These are phyloP conservation scores for Astyanax mexicanus DNA, from an alignment of 2,797 vertebrate species.

Conservation along the genomic window DNA sequence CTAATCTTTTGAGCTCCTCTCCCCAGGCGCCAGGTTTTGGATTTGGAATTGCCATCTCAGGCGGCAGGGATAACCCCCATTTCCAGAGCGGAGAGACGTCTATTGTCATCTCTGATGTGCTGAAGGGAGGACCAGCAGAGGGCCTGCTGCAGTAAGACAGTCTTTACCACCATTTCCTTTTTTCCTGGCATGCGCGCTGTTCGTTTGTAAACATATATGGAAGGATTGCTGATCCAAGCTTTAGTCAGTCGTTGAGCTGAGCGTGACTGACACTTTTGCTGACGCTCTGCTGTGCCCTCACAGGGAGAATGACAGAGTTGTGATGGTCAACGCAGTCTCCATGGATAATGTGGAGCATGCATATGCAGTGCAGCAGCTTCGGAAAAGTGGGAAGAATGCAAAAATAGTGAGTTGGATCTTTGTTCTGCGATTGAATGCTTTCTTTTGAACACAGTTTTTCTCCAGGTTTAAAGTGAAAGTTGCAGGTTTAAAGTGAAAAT, in stretches of 20 bases:
- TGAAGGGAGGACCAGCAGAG: slow-evolving; percentile 98
- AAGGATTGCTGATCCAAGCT: slow-evolving; percentile 35
- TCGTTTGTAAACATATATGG: slow-evolving; percentile 17
- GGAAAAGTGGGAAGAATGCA: slow-evolving; percentile 98
- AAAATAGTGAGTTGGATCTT: slow-evolving; percentile 90
- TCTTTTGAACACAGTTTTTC: not conserved
- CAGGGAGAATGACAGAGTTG: slow-evolving; percentile 98
- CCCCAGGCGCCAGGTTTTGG: slow-evolving; percentile 96
- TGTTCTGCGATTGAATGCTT: not conserved
- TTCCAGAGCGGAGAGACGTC: slow-evolving; percentile 99
- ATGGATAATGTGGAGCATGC: slow-evolving; percentile 99
- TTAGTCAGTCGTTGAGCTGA: slow-evolving; percentile 17
- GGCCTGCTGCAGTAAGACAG: slow-evolving; percentile 93
- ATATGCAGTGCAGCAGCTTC: slow-evolving; percentile 96
- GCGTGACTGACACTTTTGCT: slow-evolving; percentile 46
- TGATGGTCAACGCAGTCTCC: slow-evolving; percentile 98
- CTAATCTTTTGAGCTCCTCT: slow-evolving; percentile 13
- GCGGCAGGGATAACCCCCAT: slow-evolving; percentile 98
- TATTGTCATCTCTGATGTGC: slow-evolving; percentile 98
- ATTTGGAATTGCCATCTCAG: slow-evolving; percentile 98
- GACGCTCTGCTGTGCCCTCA: slow-evolving; percentile 25
- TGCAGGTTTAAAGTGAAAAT: not conserved
- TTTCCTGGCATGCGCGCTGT: not conserved
- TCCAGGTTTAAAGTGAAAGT: not conserved
- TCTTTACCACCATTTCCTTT: not conserved